phyloP scores from a whole-genome alignment of 2,113 vertebrate genomes.

The Pogonocichla stellata region DNA sequence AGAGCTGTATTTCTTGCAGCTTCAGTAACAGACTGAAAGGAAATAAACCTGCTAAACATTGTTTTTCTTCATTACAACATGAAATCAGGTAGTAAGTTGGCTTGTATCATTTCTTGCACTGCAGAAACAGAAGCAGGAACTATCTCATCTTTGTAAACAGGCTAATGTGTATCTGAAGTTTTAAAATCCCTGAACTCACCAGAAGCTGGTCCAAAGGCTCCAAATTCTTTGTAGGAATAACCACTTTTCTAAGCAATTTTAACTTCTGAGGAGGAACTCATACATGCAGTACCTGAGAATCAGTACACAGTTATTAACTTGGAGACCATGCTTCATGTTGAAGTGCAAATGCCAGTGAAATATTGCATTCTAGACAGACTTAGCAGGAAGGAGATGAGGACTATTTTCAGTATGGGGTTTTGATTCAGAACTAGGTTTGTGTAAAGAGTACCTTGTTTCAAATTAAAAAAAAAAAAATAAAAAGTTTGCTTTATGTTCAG shows the following conservation, averaged over 20 bases:
- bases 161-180: background rate
- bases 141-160: background rate
- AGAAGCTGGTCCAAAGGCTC: background rate
- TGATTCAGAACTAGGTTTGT: conserved; percentile 12
- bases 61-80: background rate
- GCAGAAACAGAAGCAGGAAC: background rate
- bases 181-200: background rate
- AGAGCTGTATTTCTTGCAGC: background rate
- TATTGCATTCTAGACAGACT: background rate
- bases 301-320: background rate
- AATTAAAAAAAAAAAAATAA: background rate
- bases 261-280: conserved; percentile 33
- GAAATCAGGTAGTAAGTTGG: background rate
- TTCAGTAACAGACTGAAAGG: background rate
- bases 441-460: background rate
- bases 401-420: background rate
- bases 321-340: conserved; percentile 41
- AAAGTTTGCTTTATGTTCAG: background rate
- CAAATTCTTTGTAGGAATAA: background rate
- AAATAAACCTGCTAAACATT: background rate
- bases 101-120: background rate
- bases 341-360: conserved; percentile 28
- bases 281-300: background rate
- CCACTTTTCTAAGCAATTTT: background rate
- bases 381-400: background rate